Base-by-base conservation (phyloP, 1,140 invertebrate species). In the Drosophila obscura region DNA sequence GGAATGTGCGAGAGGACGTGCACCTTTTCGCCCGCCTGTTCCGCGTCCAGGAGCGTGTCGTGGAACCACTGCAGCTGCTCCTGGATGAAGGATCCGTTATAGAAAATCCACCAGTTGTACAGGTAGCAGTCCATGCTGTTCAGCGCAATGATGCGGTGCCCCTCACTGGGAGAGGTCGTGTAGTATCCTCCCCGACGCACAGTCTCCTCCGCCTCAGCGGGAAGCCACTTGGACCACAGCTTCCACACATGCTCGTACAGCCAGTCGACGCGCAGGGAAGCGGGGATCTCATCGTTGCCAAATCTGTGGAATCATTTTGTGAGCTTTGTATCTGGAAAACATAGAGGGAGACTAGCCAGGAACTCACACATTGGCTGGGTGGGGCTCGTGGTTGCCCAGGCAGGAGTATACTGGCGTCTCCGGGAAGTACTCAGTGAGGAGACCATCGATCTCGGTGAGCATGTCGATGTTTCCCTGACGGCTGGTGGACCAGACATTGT, bases 301-400 rank as follows among this genome's bases (percentile, higher is more conserved):
- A 87, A 87, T 4, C 35, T 39, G 11, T 39, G 11, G 1, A 5
- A 13, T 39, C 11, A 39, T 2, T 13, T 11, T 39, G 11, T 39
- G 35, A 39, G 35, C 26, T 28, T 50, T 28, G 67, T 55, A 50
- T 69, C 19, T 35, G 26, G 56, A 31, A 48, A 46, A 31, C 19
- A 58, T 15, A 45, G n/a, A 28, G n/a, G 26, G n/a, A 64, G 19
- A 35, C 61, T 19, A 1, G 19, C 16, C 2, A 64, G 26, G 11
- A 44, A 78, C 81, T 55, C 69, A 87, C 82, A 95, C 94, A 92
- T 98, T 97, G 1, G 96, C 92, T 13, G 97, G 97, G 92, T 96
- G 94, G 52, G 96, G 94, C 92, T 98, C 97, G 80, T 98, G 97
- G 90, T 98, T 98, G 49, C 97, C 97, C 48, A 98, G 90, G 26